Base-by-base conservation (phyloP, 2,888 invertebrate genomes). In the Piscicola geometra region DNA sequence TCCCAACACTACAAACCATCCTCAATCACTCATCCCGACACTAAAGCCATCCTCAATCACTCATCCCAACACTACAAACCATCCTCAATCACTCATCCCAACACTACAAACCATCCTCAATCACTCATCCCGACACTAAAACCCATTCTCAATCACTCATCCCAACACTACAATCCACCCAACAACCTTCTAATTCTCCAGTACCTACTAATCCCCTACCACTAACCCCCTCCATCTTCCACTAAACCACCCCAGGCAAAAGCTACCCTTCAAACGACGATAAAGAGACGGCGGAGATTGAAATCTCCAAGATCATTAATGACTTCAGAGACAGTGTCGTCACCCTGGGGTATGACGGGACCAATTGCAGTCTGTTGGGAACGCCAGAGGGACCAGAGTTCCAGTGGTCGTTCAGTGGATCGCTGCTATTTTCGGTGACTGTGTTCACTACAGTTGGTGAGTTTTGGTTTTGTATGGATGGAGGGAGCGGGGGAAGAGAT, bases 371-470 rank as follows among this genome's bases (percentile, higher is more conserved):
- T 15, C 77, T 79, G 21, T 82, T 83, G 78, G 84, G 83, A 0
- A 82, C 81, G 47, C 12, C 3, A 0, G 77, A 52, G 3, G 84
- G 84, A 0, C 84, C 83, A 0, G 79, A 76, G 15, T 83, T 82
- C 77, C 79, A 81, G 36, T 85, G 85, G 85, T 83, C 82, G 25
- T 84, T 83, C 80, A 80, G 84, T 3, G 84, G 85, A 0, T 82
- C 83, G 0, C 80, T 85, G 12, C 82, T 85, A 78, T 85, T 85
- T 80, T 83, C 84, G 15, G 84, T 85, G 56, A 85, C 85, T 1
- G 83, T 85, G 18, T 82, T 85, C 36, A 84, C 85, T 25, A 84
- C 85, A 0, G 85, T 85, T 60, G 85, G 85, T 85, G 76, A 5
- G 76, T 30, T 36, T 41, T 56, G 9, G 47, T 9, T 18, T 70